Evolutionary conservation across 2,113 vertebrate genomes (phyloP), one percentile per base, ranked within the genome.

Genomic region (Chaenogobius annularis): DNA sequence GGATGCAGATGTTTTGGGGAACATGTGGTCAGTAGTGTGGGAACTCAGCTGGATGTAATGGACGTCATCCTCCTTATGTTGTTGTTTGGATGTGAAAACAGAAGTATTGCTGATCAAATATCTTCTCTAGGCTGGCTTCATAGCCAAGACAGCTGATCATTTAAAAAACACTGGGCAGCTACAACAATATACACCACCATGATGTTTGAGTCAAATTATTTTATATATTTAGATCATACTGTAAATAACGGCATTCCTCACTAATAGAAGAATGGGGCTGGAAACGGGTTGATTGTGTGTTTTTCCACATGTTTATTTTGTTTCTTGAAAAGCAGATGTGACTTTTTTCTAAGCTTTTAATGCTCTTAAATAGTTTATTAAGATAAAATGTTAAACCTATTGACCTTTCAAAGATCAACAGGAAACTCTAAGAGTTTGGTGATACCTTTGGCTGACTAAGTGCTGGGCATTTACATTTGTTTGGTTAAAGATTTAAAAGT

Each of bases 281-380:
- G 10, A 11, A 22, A 6, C 5, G 37, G 48, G 40, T 56, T 62
- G 66, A 73, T 64, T 85, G 74, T 87, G 71, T 69, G 14, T 82
- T 75, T 84, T 66, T 46, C 72, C 20, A 22, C 20, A 52, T 73
- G 74, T 87, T 88, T 83, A 44, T 79, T 81, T 83, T 80, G 63
- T 26, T 82, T 74, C 61, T 40, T 61, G 46, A 69, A 74, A 19
- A 46, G 73, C 65, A 81, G 15, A 85, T 78, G 70, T 22, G 6
- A 77, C 55, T 78, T 85, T 69, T 61, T 2, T 5, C 72, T 69
- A 63, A 59, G 40, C n/a, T 23, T 23, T 22, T 47, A 66, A 46
- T 66, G n/a, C 54, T 61, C 54, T 59, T 61, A 80, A 81, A 10
- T 74, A 22, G 19, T 80, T 77, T 74, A 50, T 35, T 61, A 75